These are phyloP conservation scores for Caenorhabditis macrosperma DNA, from an alignment of 2,888 invertebrate genomes.

Conservation along the genomic window DNA sequence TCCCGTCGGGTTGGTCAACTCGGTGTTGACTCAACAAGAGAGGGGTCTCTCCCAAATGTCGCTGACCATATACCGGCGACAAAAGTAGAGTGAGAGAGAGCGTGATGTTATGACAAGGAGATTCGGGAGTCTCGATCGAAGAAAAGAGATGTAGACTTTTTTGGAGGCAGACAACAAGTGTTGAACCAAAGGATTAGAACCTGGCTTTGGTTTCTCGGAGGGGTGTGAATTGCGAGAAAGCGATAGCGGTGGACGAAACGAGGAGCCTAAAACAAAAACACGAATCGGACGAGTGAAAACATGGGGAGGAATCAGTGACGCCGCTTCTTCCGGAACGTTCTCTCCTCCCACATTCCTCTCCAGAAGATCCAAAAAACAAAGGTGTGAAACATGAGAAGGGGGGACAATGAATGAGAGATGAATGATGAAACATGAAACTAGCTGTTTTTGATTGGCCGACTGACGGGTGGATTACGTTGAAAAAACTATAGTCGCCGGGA, in stretches of 20 bases:
- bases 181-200: slow-evolving; percentile 51
- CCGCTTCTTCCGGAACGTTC: slow-evolving; percentile 23
- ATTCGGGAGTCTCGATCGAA: slow-evolving; percentile 21
- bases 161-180: slow-evolving; percentile 48
- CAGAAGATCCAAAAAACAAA: not conserved
- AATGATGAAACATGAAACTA: slow-evolving; percentile 10
- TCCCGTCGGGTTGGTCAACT: slow-evolving; percentile 37
- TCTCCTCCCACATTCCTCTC: not conserved
- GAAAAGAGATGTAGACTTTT: slow-evolving; percentile 26
- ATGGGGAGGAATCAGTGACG: slow-evolving; percentile 4
- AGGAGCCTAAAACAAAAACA: slow-evolving; percentile 10
- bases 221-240: slow-evolving; percentile 44
- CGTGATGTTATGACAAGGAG: slow-evolving; percentile 62
- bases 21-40: slow-evolving; percentile 56
- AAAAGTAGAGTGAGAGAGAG: slow-evolving; percentile 46
- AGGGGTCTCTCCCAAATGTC: slow-evolving; percentile 37
- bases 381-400: slow-evolving; percentile 21
- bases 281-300: slow-evolving; percentile 11
- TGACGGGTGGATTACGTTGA: not conserved
- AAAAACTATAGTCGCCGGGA: slow-evolving; percentile 24
- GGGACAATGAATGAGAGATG: not conserved
- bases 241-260: slow-evolving; percentile 1
- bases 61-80: slow-evolving; percentile 54
- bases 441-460: not conserved
- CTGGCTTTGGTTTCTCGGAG: slow-evolving; percentile 28